A percentile compares a stretch with the other conserved stretches of the same genome.
phyloP scores from a whole-genome alignment of 1,140 invertebrate species.

The Drosophila watanabei region DNA sequence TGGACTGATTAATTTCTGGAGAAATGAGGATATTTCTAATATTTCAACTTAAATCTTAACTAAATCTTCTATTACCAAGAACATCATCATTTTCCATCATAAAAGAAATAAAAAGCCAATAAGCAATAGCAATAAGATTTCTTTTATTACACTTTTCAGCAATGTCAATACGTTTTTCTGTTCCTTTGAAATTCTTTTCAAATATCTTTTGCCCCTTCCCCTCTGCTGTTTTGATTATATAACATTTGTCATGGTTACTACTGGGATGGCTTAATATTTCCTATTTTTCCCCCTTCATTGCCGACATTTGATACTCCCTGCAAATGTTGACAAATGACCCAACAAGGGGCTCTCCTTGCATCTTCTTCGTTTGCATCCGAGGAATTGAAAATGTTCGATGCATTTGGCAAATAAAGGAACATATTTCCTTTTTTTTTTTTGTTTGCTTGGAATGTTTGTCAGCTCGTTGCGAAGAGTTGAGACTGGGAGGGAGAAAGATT shows the following conservation, averaged over 20 bases:
- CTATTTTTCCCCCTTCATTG: neutral
- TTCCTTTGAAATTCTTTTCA: conserved; percentile 5
- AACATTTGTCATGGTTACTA: conserved; percentile 67
- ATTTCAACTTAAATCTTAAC: no score
- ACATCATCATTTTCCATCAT: neutral
- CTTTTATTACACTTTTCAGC: neutral
- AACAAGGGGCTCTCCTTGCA: conserved; percentile 23
- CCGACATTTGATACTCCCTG: conserved; percentile 69
- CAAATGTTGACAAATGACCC: conserved; percentile 76
- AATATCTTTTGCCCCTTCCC: neutral
- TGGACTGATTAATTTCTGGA: no score
- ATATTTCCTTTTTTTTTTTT: conserved; percentile 10
- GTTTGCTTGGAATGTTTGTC: conserved; percentile 49
- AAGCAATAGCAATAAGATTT: neutral
- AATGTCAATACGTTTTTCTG: neutral
- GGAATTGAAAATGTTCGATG: conserved; percentile 56
- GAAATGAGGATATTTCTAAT: no score
- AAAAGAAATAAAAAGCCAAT: no score
- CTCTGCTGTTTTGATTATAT: conserved; percentile 56
- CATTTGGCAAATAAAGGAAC: conserved; percentile 68
- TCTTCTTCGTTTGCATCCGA: conserved; percentile 11
- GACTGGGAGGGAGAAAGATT: neutral
- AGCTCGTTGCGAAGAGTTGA: conserved; percentile 61
- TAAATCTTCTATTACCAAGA: no score
- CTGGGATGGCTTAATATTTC: conserved; percentile 5